These are phyloP conservation scores for Ictalurus punctatus DNA, from an alignment of 2,113 vertebrate species.

Conservation along the genomic window DNA sequence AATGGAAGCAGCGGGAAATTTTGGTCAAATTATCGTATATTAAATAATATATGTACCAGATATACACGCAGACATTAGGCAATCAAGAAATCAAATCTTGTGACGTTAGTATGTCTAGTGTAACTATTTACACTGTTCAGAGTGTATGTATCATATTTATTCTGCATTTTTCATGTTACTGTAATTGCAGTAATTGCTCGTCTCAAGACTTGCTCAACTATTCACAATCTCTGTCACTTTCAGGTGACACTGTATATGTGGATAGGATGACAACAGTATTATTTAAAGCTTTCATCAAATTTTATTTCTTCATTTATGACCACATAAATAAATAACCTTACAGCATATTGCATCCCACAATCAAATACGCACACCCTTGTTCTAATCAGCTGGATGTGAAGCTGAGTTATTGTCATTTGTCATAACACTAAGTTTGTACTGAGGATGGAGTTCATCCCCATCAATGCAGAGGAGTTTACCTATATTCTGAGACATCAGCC, in stretches of 20 bases:
- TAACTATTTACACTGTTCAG: not conserved
- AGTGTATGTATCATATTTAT: not conserved
- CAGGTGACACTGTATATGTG: not conserved
- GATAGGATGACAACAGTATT: not conserved
- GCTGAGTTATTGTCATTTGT: not conserved
- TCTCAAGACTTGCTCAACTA: not conserved
- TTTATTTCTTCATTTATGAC: not conserved
- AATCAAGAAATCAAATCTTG: not conserved
- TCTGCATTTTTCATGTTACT: not conserved
- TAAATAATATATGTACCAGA: not conserved
- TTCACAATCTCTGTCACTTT: not conserved
- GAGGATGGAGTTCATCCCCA: not conserved
- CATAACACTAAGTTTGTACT: not conserved
- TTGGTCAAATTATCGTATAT: not conserved
- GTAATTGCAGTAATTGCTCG: not conserved
- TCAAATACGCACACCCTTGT: not conserved
- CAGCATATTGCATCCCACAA: not conserved
- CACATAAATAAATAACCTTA: not conserved
- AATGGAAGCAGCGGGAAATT: not conserved
- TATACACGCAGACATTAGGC: not conserved
- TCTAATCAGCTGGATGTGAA: not conserved
- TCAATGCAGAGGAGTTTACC: not conserved
- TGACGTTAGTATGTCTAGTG: not conserved
- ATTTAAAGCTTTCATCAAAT: not conserved
- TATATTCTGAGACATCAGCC: not conserved